These are phyloP conservation scores for Gymnoscelis rufifasciata DNA, from an alignment of 2,888 invertebrate species.

Conservation along the genomic window DNA sequence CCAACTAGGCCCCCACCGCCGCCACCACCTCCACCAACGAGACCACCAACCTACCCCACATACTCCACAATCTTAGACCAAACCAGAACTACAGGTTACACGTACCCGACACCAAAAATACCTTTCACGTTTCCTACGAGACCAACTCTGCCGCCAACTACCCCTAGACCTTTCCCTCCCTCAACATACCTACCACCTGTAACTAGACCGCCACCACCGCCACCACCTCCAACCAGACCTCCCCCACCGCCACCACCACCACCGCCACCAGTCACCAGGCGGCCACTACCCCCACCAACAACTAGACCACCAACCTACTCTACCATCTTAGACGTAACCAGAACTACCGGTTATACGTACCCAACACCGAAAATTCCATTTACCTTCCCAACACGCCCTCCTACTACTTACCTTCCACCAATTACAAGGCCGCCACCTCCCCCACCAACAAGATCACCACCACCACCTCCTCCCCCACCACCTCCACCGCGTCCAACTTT, in stretches of 20 bases:
- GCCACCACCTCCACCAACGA: neutral
- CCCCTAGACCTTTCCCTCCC: neutral
- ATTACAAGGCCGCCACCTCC: slow-evolving; percentile 25
- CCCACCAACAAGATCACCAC: slow-evolving; percentile 26
- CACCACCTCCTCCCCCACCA: slow-evolving; percentile 22
- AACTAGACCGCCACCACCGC: slow-evolving; percentile 25
- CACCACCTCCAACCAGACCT: slow-evolving; percentile 23
- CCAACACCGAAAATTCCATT: slow-evolving; percentile 47
- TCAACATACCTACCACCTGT: neutral
- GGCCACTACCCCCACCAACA: slow-evolving; percentile 23
- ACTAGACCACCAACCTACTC: slow-evolving; percentile 28
- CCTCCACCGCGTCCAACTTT: slow-evolving; percentile 27
- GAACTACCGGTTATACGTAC: slow-evolving; percentile 52
- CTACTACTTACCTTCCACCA: slow-evolving; percentile 11
- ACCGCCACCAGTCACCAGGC: slow-evolving; percentile 22
- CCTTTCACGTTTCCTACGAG: slow-evolving; percentile 27
- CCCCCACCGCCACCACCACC: slow-evolving; percentile 20
- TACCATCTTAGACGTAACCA: slow-evolving; percentile 27
- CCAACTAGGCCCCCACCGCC: slow-evolving; percentile 1
- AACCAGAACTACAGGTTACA: slow-evolving; percentile 27
- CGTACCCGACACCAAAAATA: slow-evolving; percentile 28
- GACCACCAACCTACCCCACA: neutral
- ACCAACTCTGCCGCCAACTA: slow-evolving; percentile 8
- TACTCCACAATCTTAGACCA: slow-evolving; percentile 8
- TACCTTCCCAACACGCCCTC: slow-evolving; percentile 33